Evolutionary conservation across 2,888 invertebrate genomes (phyloP).

Genomic region (Aspidapion aeneum): DNA sequence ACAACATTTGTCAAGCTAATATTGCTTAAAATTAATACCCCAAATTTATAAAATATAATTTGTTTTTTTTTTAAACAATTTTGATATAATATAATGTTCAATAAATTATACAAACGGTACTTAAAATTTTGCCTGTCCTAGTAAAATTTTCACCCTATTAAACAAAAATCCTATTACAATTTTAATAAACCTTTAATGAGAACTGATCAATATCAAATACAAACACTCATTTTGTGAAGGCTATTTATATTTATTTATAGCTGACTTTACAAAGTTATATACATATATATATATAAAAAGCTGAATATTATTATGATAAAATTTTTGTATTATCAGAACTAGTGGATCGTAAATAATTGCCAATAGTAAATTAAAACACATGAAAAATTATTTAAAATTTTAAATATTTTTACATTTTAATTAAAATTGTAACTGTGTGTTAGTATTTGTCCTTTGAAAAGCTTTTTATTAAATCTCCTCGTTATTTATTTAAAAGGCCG

Average conservation of each 20-base stretch:
- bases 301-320: background rate
- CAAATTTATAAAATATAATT: no score
- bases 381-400: background rate
- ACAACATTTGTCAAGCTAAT: no score
- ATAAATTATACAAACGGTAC: no score
- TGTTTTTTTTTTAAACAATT: no score
- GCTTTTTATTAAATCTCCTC: background rate
- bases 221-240: background rate
- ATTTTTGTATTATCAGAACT: background rate
- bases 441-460: background rate
- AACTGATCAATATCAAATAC: background rate
- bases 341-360: background rate
- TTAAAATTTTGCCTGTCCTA: background rate
- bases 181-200: background rate
- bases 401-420: background rate
- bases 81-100: no score
- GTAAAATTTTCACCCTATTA: background rate
- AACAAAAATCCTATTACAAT: background rate
- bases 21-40: no score
- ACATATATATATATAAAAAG: background rate
- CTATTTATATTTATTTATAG: background rate
- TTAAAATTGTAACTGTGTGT: background rate
- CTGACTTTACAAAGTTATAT: no score
- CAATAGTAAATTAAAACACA: background rate
- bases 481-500: background rate